These are phyloP conservation scores for Onthophagus sagittarius DNA, from an alignment of 2,888 invertebrate genomes.

Conservation along the genomic window DNA sequence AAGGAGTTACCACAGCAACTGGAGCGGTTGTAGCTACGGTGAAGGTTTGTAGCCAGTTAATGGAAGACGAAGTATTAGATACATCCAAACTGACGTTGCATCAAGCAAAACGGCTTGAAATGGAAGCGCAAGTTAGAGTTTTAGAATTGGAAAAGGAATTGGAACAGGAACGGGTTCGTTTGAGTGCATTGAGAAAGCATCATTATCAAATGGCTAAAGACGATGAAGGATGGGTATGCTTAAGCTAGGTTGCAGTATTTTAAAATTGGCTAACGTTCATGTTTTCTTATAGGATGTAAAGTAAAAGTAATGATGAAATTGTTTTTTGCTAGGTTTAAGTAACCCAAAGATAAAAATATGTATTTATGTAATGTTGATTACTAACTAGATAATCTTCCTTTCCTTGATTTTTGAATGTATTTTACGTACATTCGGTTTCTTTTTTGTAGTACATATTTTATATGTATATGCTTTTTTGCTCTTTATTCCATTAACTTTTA, in stretches of 20 bases:
- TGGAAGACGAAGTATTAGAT: slow-evolving; percentile 85
- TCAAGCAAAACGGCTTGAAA: slow-evolving; percentile 92
- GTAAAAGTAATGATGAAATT: neutral
- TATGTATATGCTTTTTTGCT: too few relatives aligned
- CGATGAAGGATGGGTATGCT: slow-evolving; percentile 48
- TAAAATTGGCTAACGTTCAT: slow-evolving; percentile 7
- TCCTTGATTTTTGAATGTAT: neutral
- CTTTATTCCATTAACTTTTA: too few relatives aligned
- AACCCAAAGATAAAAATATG: neutral
- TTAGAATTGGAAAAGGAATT: slow-evolving; percentile 88
- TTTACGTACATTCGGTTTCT: neutral
- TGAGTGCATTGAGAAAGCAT: slow-evolving; percentile 83
- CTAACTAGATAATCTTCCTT: neutral
- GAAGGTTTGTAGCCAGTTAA: slow-evolving; percentile 80
- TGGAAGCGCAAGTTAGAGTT: slow-evolving; percentile 95
- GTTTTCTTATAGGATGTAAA: slow-evolving; percentile 19
- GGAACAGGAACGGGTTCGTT: slow-evolving; percentile 78
- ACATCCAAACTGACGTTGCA: slow-evolving; percentile 85
- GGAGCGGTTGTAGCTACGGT: slow-evolving; percentile 89
- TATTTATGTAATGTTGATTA: slow-evolving; percentile 12
- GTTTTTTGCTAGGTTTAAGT: slow-evolving; percentile 9
- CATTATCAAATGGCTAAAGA: slow-evolving; percentile 85
- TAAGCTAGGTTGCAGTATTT: neutral
- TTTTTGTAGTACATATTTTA: too few relatives aligned
- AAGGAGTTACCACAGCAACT: slow-evolving; percentile 85